phyloP scores from a whole-genome alignment of 2,797 vertebrate genomes.

The Chloroceryle amazona region DNA sequence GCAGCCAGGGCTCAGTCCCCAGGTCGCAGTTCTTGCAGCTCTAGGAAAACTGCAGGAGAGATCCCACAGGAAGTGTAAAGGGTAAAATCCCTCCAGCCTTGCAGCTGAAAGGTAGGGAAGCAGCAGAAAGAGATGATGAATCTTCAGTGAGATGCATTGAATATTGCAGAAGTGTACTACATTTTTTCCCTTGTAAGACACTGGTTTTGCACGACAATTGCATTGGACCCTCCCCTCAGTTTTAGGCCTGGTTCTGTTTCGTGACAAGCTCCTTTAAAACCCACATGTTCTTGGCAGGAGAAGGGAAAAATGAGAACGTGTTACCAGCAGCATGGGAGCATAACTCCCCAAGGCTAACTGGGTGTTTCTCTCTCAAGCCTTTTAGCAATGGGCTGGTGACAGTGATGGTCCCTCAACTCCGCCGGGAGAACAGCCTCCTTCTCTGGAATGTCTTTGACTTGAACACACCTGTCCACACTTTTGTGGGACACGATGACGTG shows the following conservation, averaged over 20 bases:
- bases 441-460: conserved; percentile 95
- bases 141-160: neutral
- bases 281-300: rapidly evolving
- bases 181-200: neutral
- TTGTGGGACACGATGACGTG: conserved; percentile 96
- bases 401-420: conserved; percentile 96
- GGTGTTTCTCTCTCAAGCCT: conserved; percentile 81
- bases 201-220: neutral
- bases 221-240: neutral
- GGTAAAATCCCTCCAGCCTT: neutral
- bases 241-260: neutral
- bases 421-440: conserved; percentile 94
- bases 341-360: neutral
- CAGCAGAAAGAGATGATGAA: neutral
- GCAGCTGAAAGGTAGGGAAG: neutral
- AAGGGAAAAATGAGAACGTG: neutral
- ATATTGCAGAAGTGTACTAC: neutral
- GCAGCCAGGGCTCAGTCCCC: neutral
- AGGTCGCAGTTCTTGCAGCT: neutral
- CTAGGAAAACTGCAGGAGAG: neutral
- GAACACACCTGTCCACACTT: conserved; percentile 95
- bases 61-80: neutral
- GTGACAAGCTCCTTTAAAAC: neutral
- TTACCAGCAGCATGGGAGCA: neutral
- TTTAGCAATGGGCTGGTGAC: conserved; percentile 96